Evolutionary conservation across 2,113 vertebrate genomes (phyloP).

Genomic region (Cyanocitta stelleri): DNA sequence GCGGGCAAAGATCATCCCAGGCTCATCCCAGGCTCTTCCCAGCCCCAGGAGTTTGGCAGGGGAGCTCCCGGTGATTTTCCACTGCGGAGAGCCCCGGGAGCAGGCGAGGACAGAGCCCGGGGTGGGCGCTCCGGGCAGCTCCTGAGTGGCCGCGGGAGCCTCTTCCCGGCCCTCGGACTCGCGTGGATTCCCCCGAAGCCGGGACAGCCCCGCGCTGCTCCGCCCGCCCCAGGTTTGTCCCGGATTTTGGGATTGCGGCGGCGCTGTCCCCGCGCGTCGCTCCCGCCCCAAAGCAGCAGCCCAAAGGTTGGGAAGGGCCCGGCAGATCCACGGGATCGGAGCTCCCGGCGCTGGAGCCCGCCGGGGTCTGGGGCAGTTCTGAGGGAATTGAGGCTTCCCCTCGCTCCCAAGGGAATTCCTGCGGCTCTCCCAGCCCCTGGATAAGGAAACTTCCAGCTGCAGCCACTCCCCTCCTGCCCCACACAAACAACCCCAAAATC

Average conservation of each 20-base stretch:
- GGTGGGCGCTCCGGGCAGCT: neutral
- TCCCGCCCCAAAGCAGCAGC: too few relatives aligned
- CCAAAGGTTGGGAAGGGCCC: neutral
- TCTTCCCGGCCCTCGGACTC: fast-evolving
- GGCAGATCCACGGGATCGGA: neutral
- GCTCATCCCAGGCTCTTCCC: fast-evolving
- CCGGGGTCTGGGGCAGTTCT: neutral
- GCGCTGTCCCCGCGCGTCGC: neutral
- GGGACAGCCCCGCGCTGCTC: neutral
- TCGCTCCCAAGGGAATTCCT: neutral
- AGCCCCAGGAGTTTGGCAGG: neutral
- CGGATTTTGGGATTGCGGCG: neutral
- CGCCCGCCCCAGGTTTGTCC: neutral
- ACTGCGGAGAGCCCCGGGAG: neutral
- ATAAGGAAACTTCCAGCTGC: neutral
- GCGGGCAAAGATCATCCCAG: neutral
- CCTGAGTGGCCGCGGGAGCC: neutral
- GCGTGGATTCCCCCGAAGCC: neutral
- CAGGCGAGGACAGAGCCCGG: neutral
- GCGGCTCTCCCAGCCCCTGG: too few relatives aligned
- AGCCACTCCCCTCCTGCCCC: too few relatives aligned
- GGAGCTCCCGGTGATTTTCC: neutral
- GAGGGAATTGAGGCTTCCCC: neutral
- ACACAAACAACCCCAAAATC: too few relatives aligned
- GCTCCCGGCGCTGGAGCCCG: neutral